Percentiles rank a stretch among this genome's conserved stretches.
These are phyloP conservation scores for Aramus guarauna DNA, from an alignment of 2,113 vertebrate species.

Conservation along the genomic window DNA sequence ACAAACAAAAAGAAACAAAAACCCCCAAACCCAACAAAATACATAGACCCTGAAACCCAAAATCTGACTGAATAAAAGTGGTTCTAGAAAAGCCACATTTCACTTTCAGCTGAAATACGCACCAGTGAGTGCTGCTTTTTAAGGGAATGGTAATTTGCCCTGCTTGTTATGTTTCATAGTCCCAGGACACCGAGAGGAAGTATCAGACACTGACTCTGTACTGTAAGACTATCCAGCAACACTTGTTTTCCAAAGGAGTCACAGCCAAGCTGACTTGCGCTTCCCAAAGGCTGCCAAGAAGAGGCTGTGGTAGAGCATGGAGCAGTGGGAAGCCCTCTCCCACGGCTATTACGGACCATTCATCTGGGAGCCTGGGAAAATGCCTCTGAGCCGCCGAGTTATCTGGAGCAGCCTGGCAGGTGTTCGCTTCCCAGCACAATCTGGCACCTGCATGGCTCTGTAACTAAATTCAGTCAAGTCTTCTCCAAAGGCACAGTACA, in stretches of 20 bases:
- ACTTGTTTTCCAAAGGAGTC: conserved; percentile 74
- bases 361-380: conserved; percentile 87
- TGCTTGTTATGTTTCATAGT: conserved; percentile 46
- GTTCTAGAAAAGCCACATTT: not conserved
- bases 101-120: not conserved
- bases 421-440: conserved; percentile 73
- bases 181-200: conserved; percentile 45
- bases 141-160: conserved; percentile 43
- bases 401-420: conserved; percentile 80
- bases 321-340: conserved; percentile 83
- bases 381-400: conserved; percentile 78
- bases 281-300: conserved; percentile 78
- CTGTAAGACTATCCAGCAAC: conserved; percentile 79
- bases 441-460: conserved; percentile 43
- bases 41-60: not conserved
- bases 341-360: conserved; percentile 82
- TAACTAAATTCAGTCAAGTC: not conserved
- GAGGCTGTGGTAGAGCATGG: conserved; percentile 74
- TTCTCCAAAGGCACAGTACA: conserved; percentile 37
- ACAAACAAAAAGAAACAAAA: not conserved
- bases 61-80: not conserved
- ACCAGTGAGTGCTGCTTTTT: conserved; percentile 3
- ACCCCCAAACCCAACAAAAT: not conserved
- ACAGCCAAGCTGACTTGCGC: conserved; percentile 74
- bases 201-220: conserved; percentile 73